phyloP scores from a whole-genome alignment of 2,797 vertebrate genomes.

The Hemitrygon akajei region DNA sequence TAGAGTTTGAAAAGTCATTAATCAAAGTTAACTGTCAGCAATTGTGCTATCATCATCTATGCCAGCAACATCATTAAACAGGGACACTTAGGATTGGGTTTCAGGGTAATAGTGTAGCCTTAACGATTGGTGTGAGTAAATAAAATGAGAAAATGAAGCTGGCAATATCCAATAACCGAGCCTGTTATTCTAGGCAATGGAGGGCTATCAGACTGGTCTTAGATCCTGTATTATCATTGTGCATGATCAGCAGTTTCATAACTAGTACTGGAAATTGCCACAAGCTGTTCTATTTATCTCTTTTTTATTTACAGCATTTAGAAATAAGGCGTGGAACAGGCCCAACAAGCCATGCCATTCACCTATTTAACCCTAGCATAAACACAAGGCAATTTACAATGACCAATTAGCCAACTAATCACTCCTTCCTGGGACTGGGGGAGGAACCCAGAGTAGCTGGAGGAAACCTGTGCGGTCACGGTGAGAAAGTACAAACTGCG shows the following conservation, averaged over 20 bases:
- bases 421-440: too few relatives aligned
- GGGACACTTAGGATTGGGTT: neutral
- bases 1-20: constrained; percentile 7
- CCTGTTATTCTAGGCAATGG: neutral
- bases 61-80: neutral
- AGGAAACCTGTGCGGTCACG: too few relatives aligned
- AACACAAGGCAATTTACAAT: too few relatives aligned
- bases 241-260: neutral
- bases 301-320: too few relatives aligned
- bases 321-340: too few relatives aligned
- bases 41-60: neutral
- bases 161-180: neutral
- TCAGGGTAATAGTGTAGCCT: neutral
- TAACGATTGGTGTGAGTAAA: neutral
- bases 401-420: too few relatives aligned
- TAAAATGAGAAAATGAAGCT: neutral
- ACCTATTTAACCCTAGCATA: too few relatives aligned
- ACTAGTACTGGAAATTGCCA: neutral
- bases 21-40: constrained; percentile 2
- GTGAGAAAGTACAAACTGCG: too few relatives aligned
- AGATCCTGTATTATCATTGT: neutral
- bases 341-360: too few relatives aligned
- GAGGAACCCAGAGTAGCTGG: too few relatives aligned
- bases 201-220: neutral
- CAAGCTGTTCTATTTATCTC: neutral